Evolutionary conservation across 2,888 invertebrate genomes (phyloP).

Genomic region (Pyrocoelia pectoralis): DNA sequence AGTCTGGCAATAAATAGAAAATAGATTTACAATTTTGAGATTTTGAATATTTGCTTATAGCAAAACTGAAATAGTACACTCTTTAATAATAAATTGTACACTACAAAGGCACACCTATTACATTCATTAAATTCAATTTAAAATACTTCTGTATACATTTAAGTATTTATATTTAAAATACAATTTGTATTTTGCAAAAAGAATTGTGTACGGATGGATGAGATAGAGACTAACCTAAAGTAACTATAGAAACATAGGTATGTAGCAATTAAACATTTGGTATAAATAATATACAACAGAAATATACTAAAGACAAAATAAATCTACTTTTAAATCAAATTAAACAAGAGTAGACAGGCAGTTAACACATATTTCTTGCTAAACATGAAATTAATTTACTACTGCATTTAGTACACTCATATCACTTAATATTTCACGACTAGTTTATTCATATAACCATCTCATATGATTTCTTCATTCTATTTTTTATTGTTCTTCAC

Average conservation of each 20-base stretch:
- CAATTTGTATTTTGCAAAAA: constrained; percentile 2
- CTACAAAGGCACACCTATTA: constrained; percentile 60
- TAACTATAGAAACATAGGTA: background rate
- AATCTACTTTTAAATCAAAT: background rate
- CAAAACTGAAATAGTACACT: constrained; percentile 12
- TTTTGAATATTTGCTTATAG: background rate
- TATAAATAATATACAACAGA: background rate
- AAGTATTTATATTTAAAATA: constrained; percentile 27
- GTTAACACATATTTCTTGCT: background rate
- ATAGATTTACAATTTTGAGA: background rate
- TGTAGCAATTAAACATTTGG: background rate
- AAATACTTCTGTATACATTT: constrained; percentile 33
- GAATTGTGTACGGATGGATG: constrained; percentile 9
- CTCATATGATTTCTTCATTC: too few species aligned
- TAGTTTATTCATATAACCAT: background rate
- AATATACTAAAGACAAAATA: background rate
- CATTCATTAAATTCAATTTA: constrained; percentile 43
- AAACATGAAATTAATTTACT: background rate
- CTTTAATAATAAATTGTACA: constrained; percentile 45
- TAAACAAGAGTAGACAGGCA: background rate
- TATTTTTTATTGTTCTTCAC: too few species aligned
- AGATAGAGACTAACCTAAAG: background rate
- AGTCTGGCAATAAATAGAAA: background rate
- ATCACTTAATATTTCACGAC: background rate
- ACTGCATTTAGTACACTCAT: background rate